Evolutionary conservation across 2,797 vertebrate genomes (phyloP), one percentile per base, ranked within the genome.

Genomic region (Kryptolebias ocellatus): DNA sequence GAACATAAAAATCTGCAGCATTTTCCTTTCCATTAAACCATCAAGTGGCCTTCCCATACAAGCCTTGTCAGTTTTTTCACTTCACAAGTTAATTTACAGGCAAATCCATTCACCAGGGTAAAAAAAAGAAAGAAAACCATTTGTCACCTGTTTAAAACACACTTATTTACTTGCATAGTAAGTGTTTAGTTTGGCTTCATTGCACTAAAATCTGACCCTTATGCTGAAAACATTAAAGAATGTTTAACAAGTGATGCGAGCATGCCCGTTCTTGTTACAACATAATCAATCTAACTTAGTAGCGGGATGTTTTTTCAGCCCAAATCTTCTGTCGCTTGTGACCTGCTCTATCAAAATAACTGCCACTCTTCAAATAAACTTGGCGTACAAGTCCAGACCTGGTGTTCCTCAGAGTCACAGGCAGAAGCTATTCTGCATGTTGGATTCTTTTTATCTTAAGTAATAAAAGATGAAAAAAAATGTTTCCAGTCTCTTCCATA

Each of bases 361-460:
- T 85, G 78, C 77, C 84, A 83, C 85, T 86, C 79, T 86, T 90
- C 67, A 90, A 91, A 91, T 90, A 87, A 90, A 91, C 72, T 76
- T 57, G 69, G 64, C 39, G 70, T 83, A 86, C 88, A 91, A 88
- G 90, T 67, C 84, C 67, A 39, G 89, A 74, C 90, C 79, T 89
- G 84, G 74, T 51, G 62, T 71, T 81, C 79, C 76, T 85, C 76
- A 82, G 72, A 55, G 62, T 86, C 69, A 83, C 67, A 53, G 55
- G 64, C 66, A 74, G 37, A 44, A 74, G 51, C 76, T 58, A 62
- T 74, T 81, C 72, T 76, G 60, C 71, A 88, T 72, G 60, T 72
- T 73, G 64, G 46, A 60, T 37, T 45, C 70, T 64, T 54, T 64
- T 55, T 1, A 24, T 77, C 61, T 78, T 39, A 47, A 79, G 46